A percentile compares a stretch with the other conserved stretches of the same genome.
Evolutionary conservation across 2,888 invertebrate genomes (phyloP).

Genomic region (Steromphala cineraria): DNA sequence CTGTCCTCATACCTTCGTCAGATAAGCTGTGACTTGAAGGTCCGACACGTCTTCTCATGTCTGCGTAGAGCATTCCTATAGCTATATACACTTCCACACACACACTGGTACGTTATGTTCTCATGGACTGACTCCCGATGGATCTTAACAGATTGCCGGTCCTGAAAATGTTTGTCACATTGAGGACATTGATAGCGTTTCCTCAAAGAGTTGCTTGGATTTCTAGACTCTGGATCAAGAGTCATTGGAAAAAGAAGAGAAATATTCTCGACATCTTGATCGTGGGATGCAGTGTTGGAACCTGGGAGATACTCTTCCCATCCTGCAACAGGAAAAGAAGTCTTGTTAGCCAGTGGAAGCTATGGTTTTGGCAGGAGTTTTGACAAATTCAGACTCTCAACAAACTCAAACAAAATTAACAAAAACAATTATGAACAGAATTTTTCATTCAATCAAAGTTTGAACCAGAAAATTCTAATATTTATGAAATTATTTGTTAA

Average conservation of each 20-base stretch:
- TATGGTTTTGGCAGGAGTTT: no score
- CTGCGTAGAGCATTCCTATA: not conserved
- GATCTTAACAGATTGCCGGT: not conserved
- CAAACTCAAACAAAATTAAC: no score
- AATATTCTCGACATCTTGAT: not conserved
- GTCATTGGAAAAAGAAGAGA: not conserved
- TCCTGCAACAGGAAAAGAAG: not conserved
- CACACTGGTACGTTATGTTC: not conserved
- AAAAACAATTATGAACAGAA: no score
- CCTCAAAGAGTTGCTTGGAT: not conserved
- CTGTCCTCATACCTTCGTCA: no score
- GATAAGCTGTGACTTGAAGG: not conserved
- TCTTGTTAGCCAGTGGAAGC: not conserved
- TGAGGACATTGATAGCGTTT: not conserved
- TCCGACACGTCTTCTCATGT: not conserved
- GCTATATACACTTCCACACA: not conserved
- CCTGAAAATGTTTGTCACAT: not conserved
- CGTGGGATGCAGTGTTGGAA: not conserved
- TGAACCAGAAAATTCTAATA: no score
- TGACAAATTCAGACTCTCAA: no score
- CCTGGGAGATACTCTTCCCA: not conserved
- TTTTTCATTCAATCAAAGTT: no score
- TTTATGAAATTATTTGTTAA: no score
- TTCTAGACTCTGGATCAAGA: no score
- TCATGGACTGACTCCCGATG: not conserved